Evolutionary conservation across 2,797 vertebrate species (phyloP), one percentile per base, ranked within the genome.

Genomic region (Picus viridis): DNA sequence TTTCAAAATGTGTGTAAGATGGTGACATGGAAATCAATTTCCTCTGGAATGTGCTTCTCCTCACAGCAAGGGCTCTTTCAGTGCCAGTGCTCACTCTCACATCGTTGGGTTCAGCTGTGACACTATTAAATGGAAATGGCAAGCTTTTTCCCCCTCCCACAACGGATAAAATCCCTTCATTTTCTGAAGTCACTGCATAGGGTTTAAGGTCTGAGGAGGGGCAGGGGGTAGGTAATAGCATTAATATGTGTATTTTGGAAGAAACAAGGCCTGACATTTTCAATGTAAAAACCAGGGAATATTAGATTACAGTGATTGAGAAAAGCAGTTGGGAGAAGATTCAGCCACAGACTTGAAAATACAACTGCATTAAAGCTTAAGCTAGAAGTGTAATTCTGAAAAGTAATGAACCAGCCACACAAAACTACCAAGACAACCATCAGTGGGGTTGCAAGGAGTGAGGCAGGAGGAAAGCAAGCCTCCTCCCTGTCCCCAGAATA

Each of bases 1-100:
- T 95, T 95, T 95, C 83, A 84, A 96, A 94, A 93, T 92, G 93
- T 26, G 65, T 8, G 0, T 86, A 91, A 93, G 74, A 84, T 92
- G 90, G 94, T 96, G 83, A 96, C 92, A 95, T 59, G 82, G 91
- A 94, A 95, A 92, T 91, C 93, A 95, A 95, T 96, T 96, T 96
- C 95, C 94, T 96, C 80, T 95, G 94, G 95, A 96, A 96, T 93
- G 92, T 77, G 65, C 64, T 86, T 94, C 87, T 91, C 80, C 87
- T 96, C 74, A 89, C 71, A 92, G 83, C 74, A 86, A 95, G 90
- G 89, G 76, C 77, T 71, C 59, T 84, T 94, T 82, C 87, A 71
- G 70, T 95, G 94, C 92, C 96, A 94, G 1, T 71, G 71, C 83
- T 47, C 65, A 82, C 74, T 83, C 86, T 88, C 93, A 91, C 71